Conservation (phyloP, 2,888 invertebrate genomes). For the Agelastica alni region DNA sequence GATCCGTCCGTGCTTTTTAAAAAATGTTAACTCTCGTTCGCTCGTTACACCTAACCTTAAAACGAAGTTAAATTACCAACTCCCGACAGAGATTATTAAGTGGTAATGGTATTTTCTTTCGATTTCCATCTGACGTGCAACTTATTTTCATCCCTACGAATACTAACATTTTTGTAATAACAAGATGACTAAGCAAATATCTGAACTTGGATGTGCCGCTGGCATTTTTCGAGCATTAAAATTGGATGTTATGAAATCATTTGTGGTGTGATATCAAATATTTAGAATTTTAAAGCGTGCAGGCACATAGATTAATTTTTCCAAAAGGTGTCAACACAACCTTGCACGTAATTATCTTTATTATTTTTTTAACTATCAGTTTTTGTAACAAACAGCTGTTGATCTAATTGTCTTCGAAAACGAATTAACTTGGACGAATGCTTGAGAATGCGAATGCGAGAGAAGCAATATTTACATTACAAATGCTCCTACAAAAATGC, state of each 20-base stretch:
- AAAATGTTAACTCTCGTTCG: too few relatives aligned
- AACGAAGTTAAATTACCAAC: slow-evolving; percentile 4
- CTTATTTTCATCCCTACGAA: slow-evolving; percentile 16
- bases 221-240: slow-evolving; percentile 20
- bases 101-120: slow-evolving; percentile 20
- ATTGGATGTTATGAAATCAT: slow-evolving; percentile 22
- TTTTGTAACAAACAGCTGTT: too few relatives aligned
- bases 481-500: too few relatives aligned
- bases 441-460: too few relatives aligned
- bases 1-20: too few relatives aligned
- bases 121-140: slow-evolving; percentile 21
- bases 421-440: too few relatives aligned
- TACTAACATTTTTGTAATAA: slow-evolving; percentile 20
- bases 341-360: too few relatives aligned
- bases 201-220: slow-evolving; percentile 15
- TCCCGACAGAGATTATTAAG: slow-evolving; percentile 14
- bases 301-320: too few relatives aligned
- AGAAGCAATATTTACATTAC: too few relatives aligned
- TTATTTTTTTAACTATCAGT: too few relatives aligned
- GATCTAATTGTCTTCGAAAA: too few relatives aligned
- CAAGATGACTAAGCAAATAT: slow-evolving; percentile 18
- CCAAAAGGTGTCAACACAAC: too few relatives aligned
- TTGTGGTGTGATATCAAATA: slow-evolving; percentile 16
- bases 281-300: slow-evolving; percentile 8
- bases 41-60: neutral